Evolutionary conservation across 2,797 vertebrate genomes (phyloP).

Genomic region (Potorous gilbertii): DNA sequence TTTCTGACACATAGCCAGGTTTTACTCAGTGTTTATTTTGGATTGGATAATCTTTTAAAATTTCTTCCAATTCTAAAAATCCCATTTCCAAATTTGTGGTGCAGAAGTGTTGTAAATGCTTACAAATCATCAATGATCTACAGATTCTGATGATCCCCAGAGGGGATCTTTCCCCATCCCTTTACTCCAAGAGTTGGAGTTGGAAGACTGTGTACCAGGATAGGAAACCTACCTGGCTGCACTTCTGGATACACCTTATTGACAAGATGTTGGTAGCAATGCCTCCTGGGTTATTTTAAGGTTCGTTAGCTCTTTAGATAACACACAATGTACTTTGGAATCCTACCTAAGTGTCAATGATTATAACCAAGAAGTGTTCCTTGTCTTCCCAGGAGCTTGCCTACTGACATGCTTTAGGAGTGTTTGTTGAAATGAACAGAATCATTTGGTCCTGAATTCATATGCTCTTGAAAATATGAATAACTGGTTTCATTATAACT

Average conservation of each 20-base stretch:
- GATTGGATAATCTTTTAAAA: background rate
- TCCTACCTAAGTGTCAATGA: background rate
- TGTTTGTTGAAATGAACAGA: background rate
- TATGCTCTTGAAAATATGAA: constrained; percentile 10
- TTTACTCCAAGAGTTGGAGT: background rate
- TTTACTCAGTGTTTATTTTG: background rate
- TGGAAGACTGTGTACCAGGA: background rate
- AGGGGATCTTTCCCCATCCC: background rate
- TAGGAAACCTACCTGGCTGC: background rate
- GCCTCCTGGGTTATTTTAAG: background rate
- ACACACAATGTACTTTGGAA: background rate
- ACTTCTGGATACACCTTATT: background rate
- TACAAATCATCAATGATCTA: background rate
- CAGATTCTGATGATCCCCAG: background rate
- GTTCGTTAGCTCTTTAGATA: background rate
- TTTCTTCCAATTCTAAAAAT: background rate
- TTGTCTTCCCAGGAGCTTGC: background rate
- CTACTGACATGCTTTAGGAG: background rate
- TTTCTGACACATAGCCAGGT: background rate
- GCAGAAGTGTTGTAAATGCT: background rate
- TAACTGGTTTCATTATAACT: constrained; percentile 2
- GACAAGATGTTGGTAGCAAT: background rate
- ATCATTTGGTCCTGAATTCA: background rate
- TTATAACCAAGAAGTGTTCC: background rate
- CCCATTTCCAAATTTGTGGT: background rate